Conservation (phyloP, 2,888 invertebrate species). For the Eupeodes luniger region DNA sequence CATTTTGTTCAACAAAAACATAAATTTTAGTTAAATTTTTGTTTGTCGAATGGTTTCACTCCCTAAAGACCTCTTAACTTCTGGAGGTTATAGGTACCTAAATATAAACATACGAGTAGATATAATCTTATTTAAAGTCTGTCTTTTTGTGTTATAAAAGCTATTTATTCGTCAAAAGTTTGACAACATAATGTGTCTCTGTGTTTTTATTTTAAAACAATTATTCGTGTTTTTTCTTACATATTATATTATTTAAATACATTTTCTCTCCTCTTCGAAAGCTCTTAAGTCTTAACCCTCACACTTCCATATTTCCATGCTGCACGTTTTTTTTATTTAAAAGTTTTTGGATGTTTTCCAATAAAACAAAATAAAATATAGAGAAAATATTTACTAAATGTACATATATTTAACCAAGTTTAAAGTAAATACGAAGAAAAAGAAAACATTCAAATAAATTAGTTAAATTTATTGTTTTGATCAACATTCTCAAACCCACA, state of each 20-base stretch:
- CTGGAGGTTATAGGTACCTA: not conserved
- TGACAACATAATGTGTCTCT: slow-evolving; percentile 32
- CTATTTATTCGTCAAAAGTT: slow-evolving; percentile 30
- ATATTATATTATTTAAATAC: not conserved
- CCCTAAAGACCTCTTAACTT: slow-evolving; percentile 7
- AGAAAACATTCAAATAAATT: slow-evolving; percentile 57
- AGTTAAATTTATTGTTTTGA: slow-evolving; percentile 65
- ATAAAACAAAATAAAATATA: slow-evolving; percentile 18
- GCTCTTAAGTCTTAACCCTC: slow-evolving; percentile 62
- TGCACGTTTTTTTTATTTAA: slow-evolving; percentile 29
- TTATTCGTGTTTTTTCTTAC: not conserved
- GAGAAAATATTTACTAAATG: not conserved
- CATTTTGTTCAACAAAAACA: not conserved
- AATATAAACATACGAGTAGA: not conserved
- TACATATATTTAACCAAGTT: slow-evolving; percentile 19
- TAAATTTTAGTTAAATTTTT: slow-evolving; percentile 8
- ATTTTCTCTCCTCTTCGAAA: slow-evolving; percentile 14
- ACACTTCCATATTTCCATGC: slow-evolving; percentile 37
- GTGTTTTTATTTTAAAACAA: slow-evolving; percentile 30
- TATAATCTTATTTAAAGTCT: slow-evolving; percentile 2
- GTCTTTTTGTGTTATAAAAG: slow-evolving; percentile 24
- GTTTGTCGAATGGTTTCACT: slow-evolving; percentile 1
- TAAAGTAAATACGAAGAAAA: slow-evolving; percentile 18
- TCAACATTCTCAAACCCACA: slow-evolving; percentile 48
- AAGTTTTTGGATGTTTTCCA: slow-evolving; percentile 53